Evolutionary conservation across 2,797 vertebrate genomes (phyloP).

Genomic region (Rhadinocentrus ornatus): DNA sequence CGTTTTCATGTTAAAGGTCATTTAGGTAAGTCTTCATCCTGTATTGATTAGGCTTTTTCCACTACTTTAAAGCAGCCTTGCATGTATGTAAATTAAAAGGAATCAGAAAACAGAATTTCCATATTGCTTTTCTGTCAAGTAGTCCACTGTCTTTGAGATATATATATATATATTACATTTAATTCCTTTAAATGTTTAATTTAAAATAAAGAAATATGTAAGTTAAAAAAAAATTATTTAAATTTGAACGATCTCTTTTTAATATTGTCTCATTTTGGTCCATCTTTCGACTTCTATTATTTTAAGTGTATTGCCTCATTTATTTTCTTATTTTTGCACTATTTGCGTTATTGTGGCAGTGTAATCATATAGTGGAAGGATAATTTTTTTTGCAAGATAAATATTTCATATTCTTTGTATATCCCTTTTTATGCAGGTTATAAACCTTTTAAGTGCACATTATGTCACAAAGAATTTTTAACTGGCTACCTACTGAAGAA

Average conservation of each 20-base stretch:
- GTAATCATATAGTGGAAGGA: neutral
- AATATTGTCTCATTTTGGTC: no score
- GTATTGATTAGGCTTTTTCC: neutral
- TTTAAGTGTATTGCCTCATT: no score
- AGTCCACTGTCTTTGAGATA: neutral
- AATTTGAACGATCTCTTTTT: no score
- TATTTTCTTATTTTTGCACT: neutral
- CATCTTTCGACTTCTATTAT: no score
- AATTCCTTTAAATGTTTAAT: no score
- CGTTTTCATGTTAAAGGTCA: constrained; percentile 92
- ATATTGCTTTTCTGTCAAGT: no score
- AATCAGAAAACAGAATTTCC: neutral
- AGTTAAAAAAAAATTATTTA: no score
- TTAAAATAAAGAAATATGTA: no score
- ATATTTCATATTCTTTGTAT: neutral
- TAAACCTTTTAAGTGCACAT: constrained; percentile 90
- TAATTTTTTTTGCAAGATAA: neutral
- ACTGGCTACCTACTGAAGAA: constrained; percentile 96
- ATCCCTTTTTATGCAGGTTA: constrained; percentile 78
- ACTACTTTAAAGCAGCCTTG: neutral
- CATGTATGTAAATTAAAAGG: neutral
- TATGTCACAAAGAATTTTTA: constrained; percentile 94
- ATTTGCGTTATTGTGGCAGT: neutral
- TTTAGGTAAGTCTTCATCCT: constrained; percentile 82
- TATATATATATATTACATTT: no score